A percentile compares a stretch with the other conserved stretches of the same genome.
Conservation (phyloP, 2,113 vertebrate species). For the Zootoca vivipara region DNA sequence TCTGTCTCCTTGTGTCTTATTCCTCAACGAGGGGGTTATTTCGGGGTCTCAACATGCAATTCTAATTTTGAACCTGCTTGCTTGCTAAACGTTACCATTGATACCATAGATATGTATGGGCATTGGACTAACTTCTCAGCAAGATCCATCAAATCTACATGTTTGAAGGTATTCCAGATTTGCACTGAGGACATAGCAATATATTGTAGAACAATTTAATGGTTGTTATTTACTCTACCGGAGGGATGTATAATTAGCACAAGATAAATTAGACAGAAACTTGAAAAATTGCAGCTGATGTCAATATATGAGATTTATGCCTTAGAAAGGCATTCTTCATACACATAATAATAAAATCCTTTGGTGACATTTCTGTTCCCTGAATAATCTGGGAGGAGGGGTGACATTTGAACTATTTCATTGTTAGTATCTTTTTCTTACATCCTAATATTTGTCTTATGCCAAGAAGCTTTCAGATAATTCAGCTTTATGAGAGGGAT, state of each 20-base stretch:
- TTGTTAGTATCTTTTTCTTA: neutral
- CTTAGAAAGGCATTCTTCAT: slow-evolving; percentile 30
- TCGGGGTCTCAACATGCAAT: neutral
- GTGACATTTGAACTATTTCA: neutral
- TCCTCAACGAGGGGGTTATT: too few relatives aligned
- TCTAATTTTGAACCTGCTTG: slow-evolving; percentile 51
- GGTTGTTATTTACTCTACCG: slow-evolving; percentile 48
- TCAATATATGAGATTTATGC: slow-evolving; percentile 41
- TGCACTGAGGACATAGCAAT: slow-evolving; percentile 37
- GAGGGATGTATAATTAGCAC: slow-evolving; percentile 41
- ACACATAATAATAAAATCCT: slow-evolving; percentile 15
- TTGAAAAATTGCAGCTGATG: slow-evolving; percentile 43
- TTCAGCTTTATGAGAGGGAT: slow-evolving; percentile 19
- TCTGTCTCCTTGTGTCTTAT: too few relatives aligned
- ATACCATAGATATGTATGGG: slow-evolving; percentile 47
- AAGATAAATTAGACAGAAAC: slow-evolving; percentile 40
- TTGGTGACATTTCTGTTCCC: neutral
- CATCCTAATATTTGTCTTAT: neutral
- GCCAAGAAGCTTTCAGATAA: slow-evolving; percentile 36
- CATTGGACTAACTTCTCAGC: slow-evolving; percentile 41
- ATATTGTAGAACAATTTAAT: slow-evolving; percentile 39
- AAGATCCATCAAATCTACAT: slow-evolving; percentile 39
- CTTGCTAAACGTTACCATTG: slow-evolving; percentile 36
- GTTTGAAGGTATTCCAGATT: slow-evolving; percentile 27
- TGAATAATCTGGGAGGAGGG: slow-evolving; percentile 32